Evolutionary conservation across 2,797 vertebrate species (phyloP).

Genomic region (Alcedo atthis): DNA sequence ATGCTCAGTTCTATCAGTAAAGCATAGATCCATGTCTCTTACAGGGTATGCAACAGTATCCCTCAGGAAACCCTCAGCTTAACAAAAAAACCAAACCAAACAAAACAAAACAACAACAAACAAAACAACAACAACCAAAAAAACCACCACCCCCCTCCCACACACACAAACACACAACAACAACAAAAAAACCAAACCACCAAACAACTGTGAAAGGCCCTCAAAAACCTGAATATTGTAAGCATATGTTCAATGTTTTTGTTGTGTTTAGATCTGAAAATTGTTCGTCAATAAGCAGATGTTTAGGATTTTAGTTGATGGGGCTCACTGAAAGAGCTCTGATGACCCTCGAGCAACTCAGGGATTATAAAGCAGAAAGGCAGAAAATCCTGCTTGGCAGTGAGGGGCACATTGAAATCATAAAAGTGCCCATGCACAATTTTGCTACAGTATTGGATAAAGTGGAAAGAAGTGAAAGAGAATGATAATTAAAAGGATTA

Average conservation of each 20-base stretch:
- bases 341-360: neutral
- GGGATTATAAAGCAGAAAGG: neutral
- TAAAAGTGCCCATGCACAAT: neutral
- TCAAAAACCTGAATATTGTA: neutral
- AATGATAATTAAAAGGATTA: neutral
- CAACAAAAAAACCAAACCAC: neutral
- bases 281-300: neutral
- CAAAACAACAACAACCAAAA: too few species aligned
- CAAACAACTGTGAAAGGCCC: neutral
- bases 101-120: neutral
- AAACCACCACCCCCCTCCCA: too few species aligned
- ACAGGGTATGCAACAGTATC: neutral
- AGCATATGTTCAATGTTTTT: neutral
- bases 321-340: neutral
- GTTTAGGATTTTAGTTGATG: neutral
- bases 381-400: neutral
- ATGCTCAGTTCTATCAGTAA: neutral
- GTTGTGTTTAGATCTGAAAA: neutral
- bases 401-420: neutral
- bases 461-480: neutral
- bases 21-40: neutral
- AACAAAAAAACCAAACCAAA: neutral
- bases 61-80: neutral
- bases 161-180: neutral
- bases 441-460: neutral